Evolutionary conservation across 2,113 vertebrate genomes (phyloP).

Genomic region (Oenanthe oenanthe): DNA sequence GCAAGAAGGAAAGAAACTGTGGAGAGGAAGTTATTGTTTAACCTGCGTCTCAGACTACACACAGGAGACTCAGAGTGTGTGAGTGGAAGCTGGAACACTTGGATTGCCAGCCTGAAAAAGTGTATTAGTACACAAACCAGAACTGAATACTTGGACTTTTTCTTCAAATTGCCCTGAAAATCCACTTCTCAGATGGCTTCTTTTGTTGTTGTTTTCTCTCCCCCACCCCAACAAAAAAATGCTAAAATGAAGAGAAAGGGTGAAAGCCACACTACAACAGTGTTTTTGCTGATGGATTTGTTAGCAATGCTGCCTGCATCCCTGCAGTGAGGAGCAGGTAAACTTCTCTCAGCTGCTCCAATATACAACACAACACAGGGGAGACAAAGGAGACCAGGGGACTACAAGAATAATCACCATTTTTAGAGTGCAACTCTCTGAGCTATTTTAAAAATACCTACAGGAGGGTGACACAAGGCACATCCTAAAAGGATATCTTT

Average conservation of each 20-base stretch:
- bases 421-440: neutral
- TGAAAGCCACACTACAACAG: neutral
- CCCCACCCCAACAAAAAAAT: neutral
- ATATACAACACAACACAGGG: accelerated
- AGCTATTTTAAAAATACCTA: neutral
- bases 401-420: neutral
- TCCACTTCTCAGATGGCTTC: neutral
- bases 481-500: neutral
- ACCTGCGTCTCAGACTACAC: neutral
- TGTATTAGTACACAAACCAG: neutral
- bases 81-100: neutral
- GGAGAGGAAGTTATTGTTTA: slow-evolving; percentile 45
- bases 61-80: neutral
- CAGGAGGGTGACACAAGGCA: neutral
- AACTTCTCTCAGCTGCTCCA: neutral
- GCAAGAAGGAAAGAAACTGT: neutral
- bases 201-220: neutral
- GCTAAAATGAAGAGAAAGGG: neutral
- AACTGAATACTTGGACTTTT: neutral
- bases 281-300: neutral
- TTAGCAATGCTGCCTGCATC: neutral
- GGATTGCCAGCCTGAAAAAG: neutral
- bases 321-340: neutral
- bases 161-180: neutral
- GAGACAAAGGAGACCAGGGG: neutral